A percentile compares a stretch with the other conserved stretches of the same genome.
Conservation (phyloP, 2,797 vertebrate genomes). For the Falco peregrinus region DNA sequence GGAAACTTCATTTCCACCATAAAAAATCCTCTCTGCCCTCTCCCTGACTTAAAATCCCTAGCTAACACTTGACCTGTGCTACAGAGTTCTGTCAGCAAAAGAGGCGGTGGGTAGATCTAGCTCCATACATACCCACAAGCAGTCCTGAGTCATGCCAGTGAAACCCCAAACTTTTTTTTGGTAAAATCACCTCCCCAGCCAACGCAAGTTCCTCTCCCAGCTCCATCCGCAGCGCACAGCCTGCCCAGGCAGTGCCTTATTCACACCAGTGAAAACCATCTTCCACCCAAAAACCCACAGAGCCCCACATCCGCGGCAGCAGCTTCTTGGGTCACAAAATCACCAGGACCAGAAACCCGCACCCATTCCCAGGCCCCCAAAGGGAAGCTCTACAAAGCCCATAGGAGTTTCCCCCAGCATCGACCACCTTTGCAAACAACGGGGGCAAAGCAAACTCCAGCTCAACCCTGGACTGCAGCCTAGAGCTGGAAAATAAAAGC, state of each 20-base stretch:
- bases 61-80: neutral
- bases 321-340: neutral
- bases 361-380: neutral
- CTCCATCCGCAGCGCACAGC: neutral
- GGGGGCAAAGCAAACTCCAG: neutral
- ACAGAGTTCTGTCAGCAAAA: neutral
- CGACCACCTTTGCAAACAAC: neutral
- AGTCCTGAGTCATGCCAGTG: neutral
- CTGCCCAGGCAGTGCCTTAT: neutral
- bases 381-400: neutral
- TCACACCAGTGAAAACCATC: neutral
- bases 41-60: neutral
- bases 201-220: neutral
- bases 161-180: slow-evolving; percentile 40
- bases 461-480: neutral
- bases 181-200: neutral
- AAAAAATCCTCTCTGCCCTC: neutral
- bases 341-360: neutral
- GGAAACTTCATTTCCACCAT: neutral
- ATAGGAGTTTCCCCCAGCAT: neutral
- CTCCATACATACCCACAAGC: neutral
- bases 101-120: neutral
- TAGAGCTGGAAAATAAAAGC: neutral
- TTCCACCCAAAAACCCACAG: neutral
- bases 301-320: fast-evolving